Evolutionary conservation across 1,140 invertebrate species (phyloP), one percentile per base, ranked within the genome.

Genomic region (Hesperophylax magnus): DNA sequence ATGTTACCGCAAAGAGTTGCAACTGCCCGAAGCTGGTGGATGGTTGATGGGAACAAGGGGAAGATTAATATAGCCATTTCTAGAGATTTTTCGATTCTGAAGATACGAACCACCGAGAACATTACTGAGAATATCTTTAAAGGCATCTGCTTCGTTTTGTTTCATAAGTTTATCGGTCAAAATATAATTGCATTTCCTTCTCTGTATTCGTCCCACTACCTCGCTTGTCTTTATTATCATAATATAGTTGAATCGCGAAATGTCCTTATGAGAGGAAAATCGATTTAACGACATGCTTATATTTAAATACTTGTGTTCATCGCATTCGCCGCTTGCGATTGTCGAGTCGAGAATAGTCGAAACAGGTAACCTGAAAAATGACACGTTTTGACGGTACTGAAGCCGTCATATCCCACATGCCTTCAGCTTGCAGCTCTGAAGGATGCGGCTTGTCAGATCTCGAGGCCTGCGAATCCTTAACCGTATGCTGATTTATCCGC

Each of bases 401-500:
- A 61, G 56, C 69, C 78, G 77, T 83, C 81, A 79, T 67, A 77
- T 77, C 39, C 39, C 39, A 8, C 39, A 14, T 14, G 3, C 39
- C 11, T 14, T 2, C 39, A 47, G 39, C 39, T 47, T 14, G 39
- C 39, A 47, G 11, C 39, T 14, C 39, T 47, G 39, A 47, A 47
- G 39, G 39, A 47, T 47, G 77, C 72, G 47, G 22, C 52, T 53
- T 76, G 52, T 71, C 75, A 27, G 27, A 71, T 79, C 34, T 20
- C 15, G 15, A 52, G 58, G 15, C 20, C 24, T 24, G 39, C 24
- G 27, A 60, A 56, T 71, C 82, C 82, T 83, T 83, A 83, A 80
- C 78, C 56, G 24, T 83, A 83, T 81, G 82, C 79, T 83, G 82
- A 83, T 83, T 77, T 80, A 77, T 76, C 76, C 39, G 77, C 61